Base-by-base conservation (phyloP, 1,140 invertebrate species). In the Trypoxylus dichotomus region DNA sequence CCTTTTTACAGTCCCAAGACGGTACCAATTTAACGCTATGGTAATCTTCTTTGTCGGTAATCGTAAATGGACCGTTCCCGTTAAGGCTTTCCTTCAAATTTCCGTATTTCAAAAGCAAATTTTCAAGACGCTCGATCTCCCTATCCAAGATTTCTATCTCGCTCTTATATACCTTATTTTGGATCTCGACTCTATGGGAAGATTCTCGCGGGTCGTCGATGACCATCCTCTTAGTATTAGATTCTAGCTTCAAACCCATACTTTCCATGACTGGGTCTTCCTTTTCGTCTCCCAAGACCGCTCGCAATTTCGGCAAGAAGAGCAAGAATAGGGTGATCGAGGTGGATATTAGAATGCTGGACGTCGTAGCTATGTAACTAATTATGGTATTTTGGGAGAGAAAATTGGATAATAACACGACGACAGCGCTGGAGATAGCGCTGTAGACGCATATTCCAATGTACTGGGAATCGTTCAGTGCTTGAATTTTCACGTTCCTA, bases 381-480 rank as follows among this genome's bases (percentile, higher is more conserved):
- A 97, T 83, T 0, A 95, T 96, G 0, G 94, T 94, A 41, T 94
- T 89, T 82, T 97, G 94, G 11, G 93, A 93, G 60, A 97, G 92
- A 11, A 97, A 89, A 83, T 95, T 95, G 6, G 94, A 95, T 76
- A 96, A 87, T 0, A 97, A 94, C 1, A 96, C 94, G 81, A 96
- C 93, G 5, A 92, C 90, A 63, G 94, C 94, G 32, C 94, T 96
- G 77, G 97, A 94, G 15, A 97, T 94, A 1, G 96, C 95, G 74
- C 94, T 96, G 85, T 98, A 97, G 0, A 98, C 95, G 80, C 94
- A 96, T 84, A 97, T 92, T 3, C 94, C 95, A 80, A 99, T 98
- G 86, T 98, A 98, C 85, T 98, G 97, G 15, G 96, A 98, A 86
- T 99, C 98, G 85, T 99, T 99, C 10, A 99, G 87, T 0, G 96